These are phyloP conservation scores for Leucosticte australis DNA, from an alignment of 2,113 vertebrate species.

Conservation along the genomic window DNA sequence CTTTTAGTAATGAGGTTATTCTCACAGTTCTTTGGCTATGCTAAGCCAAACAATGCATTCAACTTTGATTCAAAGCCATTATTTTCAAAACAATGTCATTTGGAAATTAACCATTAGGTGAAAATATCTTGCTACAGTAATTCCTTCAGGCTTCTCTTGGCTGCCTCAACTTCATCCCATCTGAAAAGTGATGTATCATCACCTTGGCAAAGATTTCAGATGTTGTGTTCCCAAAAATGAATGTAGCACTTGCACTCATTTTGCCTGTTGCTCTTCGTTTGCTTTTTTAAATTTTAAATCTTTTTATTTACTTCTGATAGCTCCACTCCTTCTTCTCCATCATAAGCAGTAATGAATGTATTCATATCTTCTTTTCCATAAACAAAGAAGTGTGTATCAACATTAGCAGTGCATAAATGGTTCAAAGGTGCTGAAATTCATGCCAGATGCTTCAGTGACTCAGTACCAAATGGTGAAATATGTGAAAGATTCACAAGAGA, in stretches of 20 bases:
- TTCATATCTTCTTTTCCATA: neutral
- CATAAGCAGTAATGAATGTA: neutral
- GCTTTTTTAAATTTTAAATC: neutral
- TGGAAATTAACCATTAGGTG: neutral
- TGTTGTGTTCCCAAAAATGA: neutral
- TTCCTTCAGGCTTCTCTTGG: neutral
- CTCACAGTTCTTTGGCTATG: neutral
- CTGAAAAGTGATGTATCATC: neutral
- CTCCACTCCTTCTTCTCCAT: neutral
- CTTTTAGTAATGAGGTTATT: neutral
- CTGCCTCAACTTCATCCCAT: neutral
- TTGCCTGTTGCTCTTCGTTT: neutral
- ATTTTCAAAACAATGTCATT: neutral
- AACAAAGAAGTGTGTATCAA: neutral
- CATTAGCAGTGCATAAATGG: neutral
- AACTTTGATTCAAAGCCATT: neutral
- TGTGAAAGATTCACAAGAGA: neutral
- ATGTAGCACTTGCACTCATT: neutral
- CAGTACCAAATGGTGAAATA: constrained; percentile 24
- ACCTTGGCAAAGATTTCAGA: neutral
- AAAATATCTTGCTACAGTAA: neutral
- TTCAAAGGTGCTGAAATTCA: constrained; percentile 34
- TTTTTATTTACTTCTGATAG: neutral
- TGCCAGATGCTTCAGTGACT: constrained; percentile 44
- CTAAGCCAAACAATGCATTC: neutral